phyloP scores from a whole-genome alignment of 1,140 invertebrate genomes.

The Cherax quadricarinatus region DNA sequence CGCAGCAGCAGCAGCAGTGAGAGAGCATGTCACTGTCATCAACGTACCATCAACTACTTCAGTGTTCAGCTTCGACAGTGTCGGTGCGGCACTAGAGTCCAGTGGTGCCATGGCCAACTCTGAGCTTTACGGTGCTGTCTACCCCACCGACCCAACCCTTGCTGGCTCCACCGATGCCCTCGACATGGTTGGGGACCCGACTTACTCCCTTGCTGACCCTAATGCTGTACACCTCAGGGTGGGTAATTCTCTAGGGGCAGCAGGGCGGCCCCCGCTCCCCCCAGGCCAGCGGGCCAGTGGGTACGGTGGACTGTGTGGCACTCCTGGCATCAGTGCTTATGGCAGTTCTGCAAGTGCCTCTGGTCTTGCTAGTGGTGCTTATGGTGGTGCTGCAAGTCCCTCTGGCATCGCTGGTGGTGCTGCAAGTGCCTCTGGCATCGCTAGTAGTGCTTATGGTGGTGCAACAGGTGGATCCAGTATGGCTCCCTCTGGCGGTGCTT shows the following conservation, averaged over 20 bases:
- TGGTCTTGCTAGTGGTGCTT: not conserved
- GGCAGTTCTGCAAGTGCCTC: not conserved
- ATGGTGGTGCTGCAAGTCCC: not conserved
- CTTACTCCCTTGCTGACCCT: conserved; percentile 21
- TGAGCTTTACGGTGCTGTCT: conserved; percentile 50
- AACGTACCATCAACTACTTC: conserved; percentile 51
- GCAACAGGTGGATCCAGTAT: not conserved
- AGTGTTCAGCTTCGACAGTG: conserved; percentile 71
- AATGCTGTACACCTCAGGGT: conserved; percentile 57
- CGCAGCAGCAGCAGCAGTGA: conserved; percentile 7
- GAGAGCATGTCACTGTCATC: conserved; percentile 72
- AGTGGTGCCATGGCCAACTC: conserved; percentile 66
- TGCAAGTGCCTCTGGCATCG: not conserved
- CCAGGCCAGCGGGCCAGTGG: conserved; percentile 37
- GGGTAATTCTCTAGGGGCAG: conserved; percentile 68
- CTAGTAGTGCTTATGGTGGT: not conserved
- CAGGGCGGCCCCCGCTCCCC: conserved; percentile 39
- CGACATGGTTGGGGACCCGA: not conserved
- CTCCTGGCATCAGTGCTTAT: not conserved
- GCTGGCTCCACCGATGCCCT: conserved; percentile 15
- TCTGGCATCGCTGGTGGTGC: not conserved
- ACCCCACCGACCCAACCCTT: conserved; percentile 27
- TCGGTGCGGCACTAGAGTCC: conserved; percentile 66
- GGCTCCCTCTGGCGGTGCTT: no score
- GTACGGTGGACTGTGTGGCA: conserved; percentile 14